Evolutionary conservation across 2,113 vertebrate species (phyloP).

Genomic region (Plectropomus leopardus): DNA sequence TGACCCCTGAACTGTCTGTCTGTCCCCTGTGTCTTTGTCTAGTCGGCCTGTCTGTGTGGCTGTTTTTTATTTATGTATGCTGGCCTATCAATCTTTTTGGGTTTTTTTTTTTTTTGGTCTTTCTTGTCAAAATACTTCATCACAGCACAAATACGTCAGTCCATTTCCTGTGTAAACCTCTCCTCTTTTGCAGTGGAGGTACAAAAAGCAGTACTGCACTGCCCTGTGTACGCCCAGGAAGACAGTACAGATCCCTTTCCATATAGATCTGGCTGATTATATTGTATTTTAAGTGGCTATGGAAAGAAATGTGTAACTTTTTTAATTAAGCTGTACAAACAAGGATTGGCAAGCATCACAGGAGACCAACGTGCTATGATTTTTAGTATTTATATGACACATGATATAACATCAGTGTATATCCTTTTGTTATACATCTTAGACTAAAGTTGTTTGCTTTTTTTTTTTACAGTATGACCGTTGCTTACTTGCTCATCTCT

Average conservation of each 20-base stretch:
- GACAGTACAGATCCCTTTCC: neutral
- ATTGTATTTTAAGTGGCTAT: neutral
- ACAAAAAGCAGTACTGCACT: neutral
- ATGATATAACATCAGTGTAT: neutral
- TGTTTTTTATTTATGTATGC: no score
- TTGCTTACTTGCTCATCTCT: neutral
- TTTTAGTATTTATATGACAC: neutral
- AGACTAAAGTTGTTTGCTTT: neutral
- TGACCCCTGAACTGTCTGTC: conserved; percentile 14
- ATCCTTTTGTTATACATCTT: neutral
- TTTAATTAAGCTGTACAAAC: neutral
- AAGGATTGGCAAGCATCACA: neutral
- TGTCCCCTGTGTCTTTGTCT: neutral
- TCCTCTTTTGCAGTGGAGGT: conserved; percentile 13
- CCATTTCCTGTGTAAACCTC: conserved; percentile 63
- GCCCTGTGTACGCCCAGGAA: conserved; percentile 21
- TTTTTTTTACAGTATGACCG: neutral
- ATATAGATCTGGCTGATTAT: neutral
- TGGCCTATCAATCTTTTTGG: no score
- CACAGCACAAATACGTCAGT: neutral
- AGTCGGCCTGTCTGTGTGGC: neutral
- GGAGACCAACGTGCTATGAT: no score
- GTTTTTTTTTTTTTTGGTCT: neutral
- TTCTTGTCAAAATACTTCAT: neutral
- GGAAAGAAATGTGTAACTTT: conserved; percentile 1